Evolutionary conservation across 2,113 vertebrate genomes (phyloP).

Genomic region (Pelusios castaneus): DNA sequence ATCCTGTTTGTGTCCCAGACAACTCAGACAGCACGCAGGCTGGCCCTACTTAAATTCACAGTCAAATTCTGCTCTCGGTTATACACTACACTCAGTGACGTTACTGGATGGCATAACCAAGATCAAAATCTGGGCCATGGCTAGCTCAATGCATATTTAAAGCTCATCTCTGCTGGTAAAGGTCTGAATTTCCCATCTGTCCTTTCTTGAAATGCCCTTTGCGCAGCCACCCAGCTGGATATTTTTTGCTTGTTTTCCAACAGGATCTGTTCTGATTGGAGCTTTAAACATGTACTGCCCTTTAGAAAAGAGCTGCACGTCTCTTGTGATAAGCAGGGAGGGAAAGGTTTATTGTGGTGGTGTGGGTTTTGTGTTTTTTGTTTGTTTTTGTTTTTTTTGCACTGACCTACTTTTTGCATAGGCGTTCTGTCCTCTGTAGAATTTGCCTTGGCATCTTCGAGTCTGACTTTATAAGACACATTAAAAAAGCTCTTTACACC

Average conservation of each 20-base stretch:
- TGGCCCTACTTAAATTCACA: not conserved
- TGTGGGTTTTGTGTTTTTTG: fast-evolving
- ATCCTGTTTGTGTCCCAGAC: not conserved
- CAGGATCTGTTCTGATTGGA: not conserved
- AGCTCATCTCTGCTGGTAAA: not conserved
- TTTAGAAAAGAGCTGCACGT: not conserved
- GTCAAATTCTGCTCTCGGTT: not conserved
- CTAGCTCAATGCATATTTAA: not conserved
- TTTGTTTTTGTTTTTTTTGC: not conserved
- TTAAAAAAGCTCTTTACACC: not conserved
- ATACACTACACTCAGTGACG: not conserved
- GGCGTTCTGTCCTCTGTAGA: not conserved
- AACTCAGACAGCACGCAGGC: not conserved
- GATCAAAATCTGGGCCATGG: not conserved
- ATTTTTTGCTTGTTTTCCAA: not conserved
- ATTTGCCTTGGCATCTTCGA: not conserved
- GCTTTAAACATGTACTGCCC: not conserved
- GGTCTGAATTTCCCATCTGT: not conserved
- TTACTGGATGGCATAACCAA: not conserved
- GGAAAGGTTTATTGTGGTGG: not conserved
- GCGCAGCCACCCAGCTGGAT: not conserved
- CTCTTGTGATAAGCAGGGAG: not conserved
- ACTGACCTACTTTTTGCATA: not conserved
- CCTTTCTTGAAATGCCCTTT: not conserved
- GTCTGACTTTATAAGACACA: not conserved